phyloP scores from a whole-genome alignment of 2,797 vertebrate species.

The Sarcophilus harrisii region DNA sequence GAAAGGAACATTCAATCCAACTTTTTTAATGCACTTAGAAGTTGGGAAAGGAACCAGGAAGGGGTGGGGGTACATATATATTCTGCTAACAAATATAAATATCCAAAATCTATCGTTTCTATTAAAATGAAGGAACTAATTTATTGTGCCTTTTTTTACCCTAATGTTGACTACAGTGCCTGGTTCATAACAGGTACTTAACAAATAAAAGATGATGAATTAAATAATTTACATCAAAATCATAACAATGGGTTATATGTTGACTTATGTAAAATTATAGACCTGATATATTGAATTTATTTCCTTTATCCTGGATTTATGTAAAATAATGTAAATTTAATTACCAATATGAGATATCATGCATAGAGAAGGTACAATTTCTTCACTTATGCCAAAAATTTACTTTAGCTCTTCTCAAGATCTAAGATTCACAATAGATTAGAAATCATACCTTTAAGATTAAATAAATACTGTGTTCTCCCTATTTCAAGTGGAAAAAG shows the following conservation, averaged over 20 bases:
- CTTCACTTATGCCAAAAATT: neutral
- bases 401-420: neutral
- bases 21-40: neutral
- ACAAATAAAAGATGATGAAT: neutral
- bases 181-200: neutral
- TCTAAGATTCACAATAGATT: neutral
- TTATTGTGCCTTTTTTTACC: neutral
- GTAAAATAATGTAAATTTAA: neutral
- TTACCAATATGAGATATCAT: neutral
- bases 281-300: neutral
- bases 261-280: neutral
- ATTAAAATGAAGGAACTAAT: neutral
- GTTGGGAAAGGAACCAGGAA: neutral
- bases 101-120: neutral
- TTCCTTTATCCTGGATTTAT: neutral
- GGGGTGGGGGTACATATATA: neutral
- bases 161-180: neutral
- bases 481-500: neutral
- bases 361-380: neutral
- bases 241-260: neutral
- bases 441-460: neutral
- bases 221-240: neutral
- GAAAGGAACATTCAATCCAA: neutral
- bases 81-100: neutral
- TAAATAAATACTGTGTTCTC: neutral